These are phyloP conservation scores for Camponotus vicinus DNA, from an alignment of 1,140 invertebrate genomes.

Conservation along the genomic window DNA sequence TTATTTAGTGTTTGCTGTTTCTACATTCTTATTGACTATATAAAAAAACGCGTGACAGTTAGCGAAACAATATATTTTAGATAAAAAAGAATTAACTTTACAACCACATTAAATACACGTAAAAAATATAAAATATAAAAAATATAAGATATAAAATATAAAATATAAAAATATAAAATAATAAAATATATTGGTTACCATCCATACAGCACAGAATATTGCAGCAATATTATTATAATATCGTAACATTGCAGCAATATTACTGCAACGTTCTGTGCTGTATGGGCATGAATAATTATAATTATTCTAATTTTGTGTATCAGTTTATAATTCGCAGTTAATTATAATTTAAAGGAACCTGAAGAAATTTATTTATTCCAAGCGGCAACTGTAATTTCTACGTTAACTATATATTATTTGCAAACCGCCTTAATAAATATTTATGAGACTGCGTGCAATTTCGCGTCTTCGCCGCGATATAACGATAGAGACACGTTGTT, in stretches of 20 bases:
- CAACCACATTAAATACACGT: neutral
- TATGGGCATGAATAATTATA: neutral
- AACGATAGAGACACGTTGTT: constrained; percentile 6
- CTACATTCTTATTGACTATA: neutral
- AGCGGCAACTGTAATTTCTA: neutral
- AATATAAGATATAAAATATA: too few species aligned
- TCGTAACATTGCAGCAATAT: too few species aligned
- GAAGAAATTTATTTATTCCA: neutral
- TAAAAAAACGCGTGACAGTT: too few species aligned
- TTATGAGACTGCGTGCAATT: constrained; percentile 20
- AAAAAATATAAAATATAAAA: neutral
- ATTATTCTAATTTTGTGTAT: neutral
- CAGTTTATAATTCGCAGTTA: neutral
- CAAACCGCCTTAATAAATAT: constrained; percentile 19
- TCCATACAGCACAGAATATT: too few species aligned
- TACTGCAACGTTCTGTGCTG: too few species aligned
- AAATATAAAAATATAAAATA: too few species aligned
- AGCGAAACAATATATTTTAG: neutral
- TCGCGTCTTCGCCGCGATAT: neutral
- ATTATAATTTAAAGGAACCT: neutral
- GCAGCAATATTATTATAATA: too few species aligned
- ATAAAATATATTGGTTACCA: neutral
- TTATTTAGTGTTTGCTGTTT: too few species aligned
- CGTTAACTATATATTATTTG: constrained; percentile 8
- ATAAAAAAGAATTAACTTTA: too few species aligned